Evolutionary conservation across 2,797 vertebrate species (phyloP).

Genomic region (Oreortyx pictus): DNA sequence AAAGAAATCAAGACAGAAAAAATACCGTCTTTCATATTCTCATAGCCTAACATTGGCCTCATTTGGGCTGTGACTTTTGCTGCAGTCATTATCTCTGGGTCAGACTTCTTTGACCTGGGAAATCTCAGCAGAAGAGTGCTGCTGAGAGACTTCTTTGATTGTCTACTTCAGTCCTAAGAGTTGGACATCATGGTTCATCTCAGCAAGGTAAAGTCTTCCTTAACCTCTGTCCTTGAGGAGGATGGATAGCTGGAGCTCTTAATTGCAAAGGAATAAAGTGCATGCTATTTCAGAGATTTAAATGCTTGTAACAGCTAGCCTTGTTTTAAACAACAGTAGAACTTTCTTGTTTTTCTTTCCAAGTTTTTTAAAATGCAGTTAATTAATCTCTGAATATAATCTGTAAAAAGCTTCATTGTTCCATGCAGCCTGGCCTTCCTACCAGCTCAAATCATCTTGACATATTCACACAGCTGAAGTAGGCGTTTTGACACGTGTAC

Average conservation of each 20-base stretch:
- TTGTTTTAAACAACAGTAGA: not conserved
- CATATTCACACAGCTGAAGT: not conserved
- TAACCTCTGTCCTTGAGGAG: not conserved
- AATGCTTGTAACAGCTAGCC: not conserved
- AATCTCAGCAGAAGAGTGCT: not conserved
- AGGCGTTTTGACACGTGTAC: slow-evolving; percentile 20
- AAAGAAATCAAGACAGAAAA: not conserved
- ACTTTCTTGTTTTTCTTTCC: not conserved
- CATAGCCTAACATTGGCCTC: not conserved
- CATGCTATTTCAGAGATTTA: not conserved
- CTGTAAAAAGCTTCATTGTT: not conserved
- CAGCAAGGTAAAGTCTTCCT: not conserved
- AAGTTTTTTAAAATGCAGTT: not conserved
- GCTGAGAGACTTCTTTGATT: not conserved
- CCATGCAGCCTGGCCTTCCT: not conserved
- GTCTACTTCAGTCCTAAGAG: not conserved
- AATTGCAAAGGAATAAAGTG: not conserved
- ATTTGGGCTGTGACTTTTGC: not conserved
- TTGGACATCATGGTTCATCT: not conserved
- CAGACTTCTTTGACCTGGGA: not conserved
- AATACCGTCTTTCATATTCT: not conserved
- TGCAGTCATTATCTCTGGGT: not conserved
- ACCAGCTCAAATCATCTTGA: not conserved
- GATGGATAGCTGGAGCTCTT: not conserved
- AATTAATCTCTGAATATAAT: not conserved